Percentiles rank a stretch among this genome's conserved stretches.
Conservation (phyloP, 2,888 invertebrate genomes). For the Pasiphila rectangulata region DNA sequence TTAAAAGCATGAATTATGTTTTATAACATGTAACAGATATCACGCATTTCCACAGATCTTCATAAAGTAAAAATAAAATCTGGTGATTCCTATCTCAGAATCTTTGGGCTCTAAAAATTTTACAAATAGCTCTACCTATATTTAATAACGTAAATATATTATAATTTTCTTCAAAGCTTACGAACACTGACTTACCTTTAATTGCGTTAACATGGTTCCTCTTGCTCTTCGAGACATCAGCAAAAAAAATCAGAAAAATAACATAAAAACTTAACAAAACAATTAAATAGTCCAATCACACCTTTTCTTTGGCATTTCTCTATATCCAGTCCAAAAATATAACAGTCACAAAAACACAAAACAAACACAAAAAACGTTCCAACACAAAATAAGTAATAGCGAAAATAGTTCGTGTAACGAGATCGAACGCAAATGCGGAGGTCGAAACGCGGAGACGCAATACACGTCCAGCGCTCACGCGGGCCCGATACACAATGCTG, state of each 20-base stretch:
- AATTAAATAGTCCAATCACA: slow-evolving; percentile 64
- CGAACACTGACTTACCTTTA: slow-evolving; percentile 75
- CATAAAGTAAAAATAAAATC: too few species aligned
- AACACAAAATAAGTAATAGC: slow-evolving; percentile 53
- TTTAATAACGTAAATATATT: too few species aligned
- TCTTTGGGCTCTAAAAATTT: too few species aligned
- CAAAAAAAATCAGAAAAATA: slow-evolving; percentile 48
- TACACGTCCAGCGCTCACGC: slow-evolving; percentile 63
- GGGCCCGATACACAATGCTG: slow-evolving; percentile 75
- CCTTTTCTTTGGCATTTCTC: slow-evolving; percentile 69
- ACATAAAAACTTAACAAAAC: slow-evolving; percentile 47
- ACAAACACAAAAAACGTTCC: slow-evolving; percentile 48
- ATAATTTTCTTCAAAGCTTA: too few species aligned
- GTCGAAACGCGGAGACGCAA: slow-evolving; percentile 37
- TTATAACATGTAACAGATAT: too few species aligned
- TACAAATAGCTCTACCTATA: too few species aligned
- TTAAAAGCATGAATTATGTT: too few species aligned
- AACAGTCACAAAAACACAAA: slow-evolving; percentile 46
- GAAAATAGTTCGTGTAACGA: slow-evolving; percentile 52
- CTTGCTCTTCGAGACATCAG: slow-evolving; percentile 68
- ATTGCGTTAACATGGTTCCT: slow-evolving; percentile 74
- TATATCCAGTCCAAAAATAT: slow-evolving; percentile 39
- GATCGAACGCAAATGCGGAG: slow-evolving; percentile 58
- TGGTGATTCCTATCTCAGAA: too few species aligned
- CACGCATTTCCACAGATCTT: too few species aligned